These are phyloP conservation scores for Eurosta solidaginis DNA, from an alignment of 1,140 invertebrate genomes.

Conservation along the genomic window DNA sequence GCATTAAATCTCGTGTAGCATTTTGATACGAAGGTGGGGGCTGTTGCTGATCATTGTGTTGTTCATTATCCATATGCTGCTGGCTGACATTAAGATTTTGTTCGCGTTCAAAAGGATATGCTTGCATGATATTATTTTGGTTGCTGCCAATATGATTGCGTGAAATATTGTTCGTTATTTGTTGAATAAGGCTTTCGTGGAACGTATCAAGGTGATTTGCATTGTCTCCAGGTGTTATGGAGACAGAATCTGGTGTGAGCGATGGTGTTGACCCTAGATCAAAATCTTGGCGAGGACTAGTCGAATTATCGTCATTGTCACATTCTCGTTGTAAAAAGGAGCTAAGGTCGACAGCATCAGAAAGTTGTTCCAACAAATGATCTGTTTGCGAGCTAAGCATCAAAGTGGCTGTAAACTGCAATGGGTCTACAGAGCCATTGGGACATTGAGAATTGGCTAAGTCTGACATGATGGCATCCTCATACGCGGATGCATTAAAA, in stretches of 20 bases:
- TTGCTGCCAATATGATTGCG: slow-evolving; percentile 43
- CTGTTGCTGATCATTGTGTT: slow-evolving; percentile 38
- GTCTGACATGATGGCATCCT: slow-evolving; percentile 80
- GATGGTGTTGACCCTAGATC: slow-evolving; percentile 65
- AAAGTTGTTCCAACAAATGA: slow-evolving; percentile 72
- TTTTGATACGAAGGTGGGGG: slow-evolving; percentile 61
- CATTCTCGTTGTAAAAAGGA: slow-evolving; percentile 71
- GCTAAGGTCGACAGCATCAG: slow-evolving; percentile 75
- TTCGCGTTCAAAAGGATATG: slow-evolving; percentile 28
- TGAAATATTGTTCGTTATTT: slow-evolving; percentile 63
- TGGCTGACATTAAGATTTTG: slow-evolving; percentile 39
- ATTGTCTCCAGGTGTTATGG: slow-evolving; percentile 67
- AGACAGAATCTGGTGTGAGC: slow-evolving; percentile 67
- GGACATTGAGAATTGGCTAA: slow-evolving; percentile 62
- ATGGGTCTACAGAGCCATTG: slow-evolving; percentile 69
- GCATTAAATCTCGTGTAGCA: slow-evolving; percentile 58
- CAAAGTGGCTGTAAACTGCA: slow-evolving; percentile 79
- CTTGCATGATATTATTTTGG: slow-evolving; percentile 46
- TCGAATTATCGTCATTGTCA: slow-evolving; percentile 63
- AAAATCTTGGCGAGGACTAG: slow-evolving; percentile 60
- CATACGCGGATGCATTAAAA: slow-evolving; percentile 71
- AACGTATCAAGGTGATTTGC: slow-evolving; percentile 65
- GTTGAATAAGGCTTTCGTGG: slow-evolving; percentile 64
- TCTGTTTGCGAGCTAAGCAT: slow-evolving; percentile 78
- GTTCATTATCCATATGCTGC: slow-evolving; percentile 39